Conservation (phyloP, 23 tunicate species). For the Clavelina lepadiformis region DNA sequence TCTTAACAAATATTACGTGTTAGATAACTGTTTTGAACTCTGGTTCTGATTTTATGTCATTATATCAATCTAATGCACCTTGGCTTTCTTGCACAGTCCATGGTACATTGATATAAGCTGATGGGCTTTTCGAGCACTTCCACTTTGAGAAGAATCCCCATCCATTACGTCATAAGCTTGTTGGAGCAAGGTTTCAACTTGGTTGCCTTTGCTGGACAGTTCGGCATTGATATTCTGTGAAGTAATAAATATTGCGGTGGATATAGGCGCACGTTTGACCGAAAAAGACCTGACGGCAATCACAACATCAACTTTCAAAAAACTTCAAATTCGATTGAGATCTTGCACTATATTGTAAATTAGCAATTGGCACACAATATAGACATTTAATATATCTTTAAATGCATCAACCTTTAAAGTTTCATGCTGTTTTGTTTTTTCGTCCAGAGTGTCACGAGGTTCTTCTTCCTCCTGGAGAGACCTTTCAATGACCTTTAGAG, state of each 20-base stretch:
- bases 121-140: constrained; percentile 61
- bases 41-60: no score
- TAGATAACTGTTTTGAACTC: no score
- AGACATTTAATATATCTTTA: no score
- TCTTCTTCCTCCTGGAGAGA: constrained; percentile 17
- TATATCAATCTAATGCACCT: constrained; percentile 27
- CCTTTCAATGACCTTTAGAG: constrained; percentile 33
- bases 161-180: constrained; percentile 69
- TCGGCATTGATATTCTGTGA: constrained; percentile 42
- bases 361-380: no score
- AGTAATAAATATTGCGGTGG: no score
- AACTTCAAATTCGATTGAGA: no score
- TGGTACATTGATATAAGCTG: constrained; percentile 65
- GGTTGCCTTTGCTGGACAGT: constrained; percentile 35
- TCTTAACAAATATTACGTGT: no score
- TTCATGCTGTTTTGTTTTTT: constrained; percentile 22
- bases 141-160: constrained; percentile 58
- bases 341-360: no score
- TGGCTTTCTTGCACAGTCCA: constrained; percentile 66
- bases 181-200: constrained; percentile 66
- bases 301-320: no score
- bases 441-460: constrained; percentile 6
- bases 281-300: no score
- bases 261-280: no score
- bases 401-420: constrained; percentile 2